Evolutionary conservation across 1,140 invertebrate species (phyloP), one percentile per base, ranked within the genome.

Genomic region (Lucilia cuprina): DNA sequence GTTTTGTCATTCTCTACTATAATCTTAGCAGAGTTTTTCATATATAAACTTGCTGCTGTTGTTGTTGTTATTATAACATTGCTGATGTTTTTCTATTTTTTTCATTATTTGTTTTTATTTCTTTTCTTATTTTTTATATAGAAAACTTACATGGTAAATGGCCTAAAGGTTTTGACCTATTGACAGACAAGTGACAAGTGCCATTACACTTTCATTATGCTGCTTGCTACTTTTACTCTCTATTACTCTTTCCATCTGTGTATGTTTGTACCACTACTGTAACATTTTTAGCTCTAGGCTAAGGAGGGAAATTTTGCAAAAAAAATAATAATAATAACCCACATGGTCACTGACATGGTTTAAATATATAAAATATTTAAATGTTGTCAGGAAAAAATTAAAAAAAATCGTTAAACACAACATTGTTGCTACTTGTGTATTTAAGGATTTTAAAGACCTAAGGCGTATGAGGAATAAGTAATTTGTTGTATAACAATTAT

Each of bases 111-210:
- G 19, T 70, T 70, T 0, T 70, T 70, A 21, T 60, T 60, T 60
- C 50, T 60, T n/a, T n/a, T 14, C 13, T 5, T 70, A 10, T 70
- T 70, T 21, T 3, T 17, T 60, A 2, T 12, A 9, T 10, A 8
- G 9, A 70, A 80, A 80, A 50, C 74, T 30, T 77, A 35, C 74
- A n/a, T 35, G 25, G 12, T 19, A 41, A 2, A 41, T 77, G 74
- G 41, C 77, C 77, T 30, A 80, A 49, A 80, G 77, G 77, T 80
- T 50, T 80, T 49, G 41, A 80, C 77, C 77, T 80, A 80, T 80
- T 80, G 77, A 80, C 77, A 80, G 77, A 80, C 77, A 80, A 80
- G 77, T 80, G 77, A 80, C 77, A 80, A 80, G 77, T 49, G 77
- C 77, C 5, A 41, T 30, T 30, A 49, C 41, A 80, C 77, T 19